A percentile compares a stretch with the other conserved stretches of the same genome.
phyloP scores from a whole-genome alignment of 2,113 vertebrate genomes.

The Leucosticte australis region DNA sequence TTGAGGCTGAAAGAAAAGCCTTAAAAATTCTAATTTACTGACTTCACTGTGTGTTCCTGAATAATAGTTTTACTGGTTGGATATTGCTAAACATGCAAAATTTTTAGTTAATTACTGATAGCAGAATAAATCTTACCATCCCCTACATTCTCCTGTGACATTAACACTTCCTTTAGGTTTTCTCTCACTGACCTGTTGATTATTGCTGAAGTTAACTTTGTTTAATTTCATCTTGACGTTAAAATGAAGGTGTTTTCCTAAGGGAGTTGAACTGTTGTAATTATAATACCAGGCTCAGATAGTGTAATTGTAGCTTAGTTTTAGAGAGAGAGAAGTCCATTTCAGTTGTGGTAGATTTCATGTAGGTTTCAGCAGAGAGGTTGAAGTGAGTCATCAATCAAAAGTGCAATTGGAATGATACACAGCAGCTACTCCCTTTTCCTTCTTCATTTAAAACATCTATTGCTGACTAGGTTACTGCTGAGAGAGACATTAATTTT shows the following conservation, averaged over 20 bases:
- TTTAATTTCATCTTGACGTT: not conserved
- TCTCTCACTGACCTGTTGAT: not conserved
- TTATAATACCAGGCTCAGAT: not conserved
- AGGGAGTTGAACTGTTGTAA: not conserved
- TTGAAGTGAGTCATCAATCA: not conserved
- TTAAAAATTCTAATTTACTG: not conserved
- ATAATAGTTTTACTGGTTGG: not conserved
- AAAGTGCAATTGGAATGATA: not conserved
- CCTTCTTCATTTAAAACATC: not conserved
- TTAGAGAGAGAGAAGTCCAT: not conserved
- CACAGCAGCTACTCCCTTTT: not conserved
- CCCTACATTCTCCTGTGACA: not conserved
- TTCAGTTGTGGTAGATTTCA: not conserved
- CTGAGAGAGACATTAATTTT: not conserved
- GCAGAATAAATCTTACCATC: not conserved
- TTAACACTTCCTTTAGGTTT: not conserved
- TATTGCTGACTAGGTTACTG: not conserved
- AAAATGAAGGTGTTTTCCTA: not conserved
- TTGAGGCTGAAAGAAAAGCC: not conserved
- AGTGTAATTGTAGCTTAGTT: not conserved
- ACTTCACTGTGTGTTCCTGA: not conserved
- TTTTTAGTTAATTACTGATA: not conserved
- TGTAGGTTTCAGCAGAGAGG: not conserved
- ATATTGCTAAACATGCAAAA: not conserved
- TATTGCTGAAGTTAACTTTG: not conserved